Conservation (phyloP, 2,113 vertebrate species). For the Pristiophorus japonicus region DNA sequence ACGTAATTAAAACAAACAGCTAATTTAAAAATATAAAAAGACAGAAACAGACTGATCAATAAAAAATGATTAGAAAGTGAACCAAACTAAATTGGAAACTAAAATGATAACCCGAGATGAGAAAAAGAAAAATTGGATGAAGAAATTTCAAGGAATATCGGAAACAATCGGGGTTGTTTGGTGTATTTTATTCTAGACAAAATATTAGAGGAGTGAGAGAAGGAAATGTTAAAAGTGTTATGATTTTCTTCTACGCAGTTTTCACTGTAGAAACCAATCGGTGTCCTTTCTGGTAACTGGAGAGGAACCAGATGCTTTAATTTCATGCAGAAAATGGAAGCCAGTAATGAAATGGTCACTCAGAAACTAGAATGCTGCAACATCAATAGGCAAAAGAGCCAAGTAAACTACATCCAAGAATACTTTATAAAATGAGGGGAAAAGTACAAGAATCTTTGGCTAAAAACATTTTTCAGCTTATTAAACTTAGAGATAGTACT, state of each 20-base stretch:
- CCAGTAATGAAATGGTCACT: neutral
- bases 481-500: neutral
- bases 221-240: neutral
- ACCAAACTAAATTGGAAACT: neutral
- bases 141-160: neutral
- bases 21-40: neutral
- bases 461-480: neutral
- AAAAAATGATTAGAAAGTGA: neutral
- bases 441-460: neutral
- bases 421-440: neutral
- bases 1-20: neutral
- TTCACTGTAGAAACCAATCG: neutral
- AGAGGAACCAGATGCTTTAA: neutral
- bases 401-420: neutral
- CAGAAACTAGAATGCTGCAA: neutral
- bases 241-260: neutral
- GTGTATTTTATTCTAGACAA: neutral
- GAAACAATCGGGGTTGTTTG: neutral
- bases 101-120: neutral
- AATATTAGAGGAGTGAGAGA: neutral
- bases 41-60: neutral
- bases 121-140: neutral
- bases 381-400: neutral
- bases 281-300: neutral
- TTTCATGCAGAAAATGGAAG: neutral